phyloP scores from a whole-genome alignment of 1,140 invertebrate species.

The Aphaenogaster floridana region DNA sequence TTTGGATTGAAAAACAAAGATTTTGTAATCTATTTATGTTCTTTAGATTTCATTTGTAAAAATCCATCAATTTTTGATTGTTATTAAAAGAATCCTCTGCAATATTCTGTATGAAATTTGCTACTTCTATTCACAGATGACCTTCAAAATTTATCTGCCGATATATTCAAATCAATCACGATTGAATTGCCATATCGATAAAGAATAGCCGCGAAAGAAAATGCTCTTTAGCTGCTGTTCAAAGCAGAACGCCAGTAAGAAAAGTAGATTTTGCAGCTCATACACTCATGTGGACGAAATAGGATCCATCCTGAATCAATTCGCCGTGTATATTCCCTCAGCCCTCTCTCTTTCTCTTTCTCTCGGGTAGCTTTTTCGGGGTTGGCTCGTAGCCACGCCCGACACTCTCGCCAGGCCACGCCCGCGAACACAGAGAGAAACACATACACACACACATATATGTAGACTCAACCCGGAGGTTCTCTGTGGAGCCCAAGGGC shows the following conservation, averaged over 20 bases:
- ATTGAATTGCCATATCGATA: not conserved
- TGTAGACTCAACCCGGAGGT: constrained; percentile 44
- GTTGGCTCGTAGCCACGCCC: constrained; percentile 80
- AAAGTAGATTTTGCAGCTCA: constrained; percentile 25
- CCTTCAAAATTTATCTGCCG: not conserved
- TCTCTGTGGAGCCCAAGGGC: constrained; percentile 76
- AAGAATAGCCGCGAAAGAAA: not conserved
- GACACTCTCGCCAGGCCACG: constrained; percentile 72
- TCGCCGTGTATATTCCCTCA: constrained; percentile 74
- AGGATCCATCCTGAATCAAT: constrained; percentile 81
- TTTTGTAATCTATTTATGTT: constrained; percentile 8
- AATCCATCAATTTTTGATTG: not conserved
- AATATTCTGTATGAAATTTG: not conserved
- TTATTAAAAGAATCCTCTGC: not conserved
- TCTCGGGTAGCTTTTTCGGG: constrained; percentile 67
- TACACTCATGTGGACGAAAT: constrained; percentile 50
- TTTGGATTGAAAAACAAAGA: not conserved
- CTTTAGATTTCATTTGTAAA: not conserved
- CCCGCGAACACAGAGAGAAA: constrained; percentile 47
- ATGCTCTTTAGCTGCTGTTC: not conserved
- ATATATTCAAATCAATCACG: not conserved
- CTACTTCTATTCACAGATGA: not conserved
- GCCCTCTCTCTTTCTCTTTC: constrained; percentile 57
- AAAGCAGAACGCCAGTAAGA: not conserved
- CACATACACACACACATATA: not conserved